Evolutionary conservation across 2,888 invertebrate species (phyloP), one percentile per base, ranked within the genome.

Genomic region (Sialis lutaria): DNA sequence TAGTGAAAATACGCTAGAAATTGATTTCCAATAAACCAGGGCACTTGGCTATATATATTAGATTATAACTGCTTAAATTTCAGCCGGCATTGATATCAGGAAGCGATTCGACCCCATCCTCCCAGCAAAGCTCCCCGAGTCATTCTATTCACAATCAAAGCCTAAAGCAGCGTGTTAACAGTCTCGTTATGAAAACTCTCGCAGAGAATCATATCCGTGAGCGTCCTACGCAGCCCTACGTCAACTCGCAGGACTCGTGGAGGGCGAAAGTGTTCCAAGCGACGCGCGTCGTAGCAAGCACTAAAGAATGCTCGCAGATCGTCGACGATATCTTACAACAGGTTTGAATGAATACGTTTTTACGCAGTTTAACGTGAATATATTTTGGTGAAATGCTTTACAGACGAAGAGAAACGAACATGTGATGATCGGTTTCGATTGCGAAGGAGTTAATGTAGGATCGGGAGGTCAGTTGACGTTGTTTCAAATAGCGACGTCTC

Each of bases 361-460:
- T 35, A 35, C 10, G 35, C 9, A 3, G 35, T 35, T 35, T 35
- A 35, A 10, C 10, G 9, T 9, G 2, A 35, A 4, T 22, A 22
- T 22, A 22, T 22, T 22, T 22, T 22, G 22, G 4, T 22, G 22
- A 2, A 22, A 22, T 22, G 4, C 22, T 22, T 44, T 44, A 13
- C 8, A 13, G 12, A 12, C 30, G 31, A 12, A 45, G 40, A 31
- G 40, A 6, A 34, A 64, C 44, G 64, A 65, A 31, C 67, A 67
- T 56, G 74, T 75, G 46, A 77, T 81, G 49, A 73, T 93, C 22
- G 87, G 89, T 0, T 77, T 93, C 58, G 93, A 93, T 62, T 90
- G 90, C 56, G 93, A 95, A 68, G 91, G 93, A 10, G 86, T 93
- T 46, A 92, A 91, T 65, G 70, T 93, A 50, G 93, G 93, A 22